Evolutionary conservation across 1,140 invertebrate genomes (phyloP), one percentile per base, ranked within the genome.

Genomic region (Zaprionus taronus): DNA sequence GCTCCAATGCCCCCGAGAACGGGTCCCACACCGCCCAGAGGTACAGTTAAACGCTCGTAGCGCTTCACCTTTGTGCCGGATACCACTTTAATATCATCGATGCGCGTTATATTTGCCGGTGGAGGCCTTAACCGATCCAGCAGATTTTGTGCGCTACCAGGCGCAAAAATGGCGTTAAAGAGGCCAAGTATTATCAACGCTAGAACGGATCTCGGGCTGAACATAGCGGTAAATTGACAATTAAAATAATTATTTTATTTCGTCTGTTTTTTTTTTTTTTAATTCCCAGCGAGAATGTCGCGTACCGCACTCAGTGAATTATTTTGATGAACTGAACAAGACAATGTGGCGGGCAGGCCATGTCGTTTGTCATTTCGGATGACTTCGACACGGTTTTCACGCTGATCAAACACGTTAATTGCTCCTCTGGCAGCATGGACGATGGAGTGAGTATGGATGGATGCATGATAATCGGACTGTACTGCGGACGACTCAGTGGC

Each of bases 381-480:
- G 83, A 82, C 90, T 87, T 91, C 90, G 90, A 91, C 90, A 91
- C 70, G 74, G 83, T 91, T 91, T 91, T 91, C 91, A 91, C 74
- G 90, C 70, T 79, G 76, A 84, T 91, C 84, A 83, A 81, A 51
- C 91, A 81, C 67, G 67, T 71, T 91, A 91, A 91, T 91, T 91
- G 82, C 66, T 55, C 31, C 24, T 6, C 41, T 66, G 69, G 74
- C 64, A 51, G 80, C 63, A 75, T 80, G 61, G 70, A 65, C 68
- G 72, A 89, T 76, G 79, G 41, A 17, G 41, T 47, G 41, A 17
- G 41, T 47, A 47, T 47, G 41, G 56, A 55, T 72, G 26, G 22
- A 78, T 73, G 63, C 61, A 63, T 77, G 68, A 85, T 80, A 81
- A 63, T 66, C 60, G 67, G 82, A 86, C 79, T 85, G 79, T 69